Evolutionary conservation across 2,888 invertebrate species (phyloP).

Genomic region (Melanostoma scalare): DNA sequence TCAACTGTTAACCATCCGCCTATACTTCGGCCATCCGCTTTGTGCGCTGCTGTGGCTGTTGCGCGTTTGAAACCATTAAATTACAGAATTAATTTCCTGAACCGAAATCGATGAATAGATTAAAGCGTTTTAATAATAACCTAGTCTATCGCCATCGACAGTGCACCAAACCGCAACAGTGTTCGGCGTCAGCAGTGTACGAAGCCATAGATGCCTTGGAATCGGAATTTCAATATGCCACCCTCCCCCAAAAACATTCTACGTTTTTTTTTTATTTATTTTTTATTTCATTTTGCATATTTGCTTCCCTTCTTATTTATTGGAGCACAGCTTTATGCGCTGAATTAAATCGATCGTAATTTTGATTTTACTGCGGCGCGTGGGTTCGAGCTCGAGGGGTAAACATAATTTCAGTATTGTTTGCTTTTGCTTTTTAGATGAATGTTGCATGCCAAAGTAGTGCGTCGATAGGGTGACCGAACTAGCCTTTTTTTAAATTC

Average conservation of each 20-base stretch:
- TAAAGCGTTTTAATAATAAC: conserved; percentile 60
- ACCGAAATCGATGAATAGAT: conserved; percentile 67
- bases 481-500: too few relatives aligned
- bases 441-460: background rate
- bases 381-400: background rate
- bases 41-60: conserved; percentile 16
- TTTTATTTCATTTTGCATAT: background rate
- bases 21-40: background rate
- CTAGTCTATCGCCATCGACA: conserved; percentile 11
- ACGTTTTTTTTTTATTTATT: conserved; percentile 17
- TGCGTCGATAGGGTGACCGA: background rate
- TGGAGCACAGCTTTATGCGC: conserved; percentile 15
- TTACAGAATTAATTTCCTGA: conserved; percentile 65
- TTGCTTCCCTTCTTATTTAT: conserved; percentile 8
- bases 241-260: background rate
- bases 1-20: conserved; percentile 53
- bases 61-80: conserved; percentile 47
- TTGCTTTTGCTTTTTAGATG: background rate
- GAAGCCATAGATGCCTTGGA: background rate
- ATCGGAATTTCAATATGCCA: conserved; percentile 25
- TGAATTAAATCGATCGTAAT: conserved; percentile 59
- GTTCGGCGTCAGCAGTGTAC: too few relatives aligned
- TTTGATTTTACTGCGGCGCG: conserved; percentile 43
- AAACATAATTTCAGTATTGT: conserved; percentile 7
- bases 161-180: conserved; percentile 32